These are phyloP conservation scores for Temnothorax ravouxi DNA, from an alignment of 2,888 invertebrate species.

Conservation along the genomic window DNA sequence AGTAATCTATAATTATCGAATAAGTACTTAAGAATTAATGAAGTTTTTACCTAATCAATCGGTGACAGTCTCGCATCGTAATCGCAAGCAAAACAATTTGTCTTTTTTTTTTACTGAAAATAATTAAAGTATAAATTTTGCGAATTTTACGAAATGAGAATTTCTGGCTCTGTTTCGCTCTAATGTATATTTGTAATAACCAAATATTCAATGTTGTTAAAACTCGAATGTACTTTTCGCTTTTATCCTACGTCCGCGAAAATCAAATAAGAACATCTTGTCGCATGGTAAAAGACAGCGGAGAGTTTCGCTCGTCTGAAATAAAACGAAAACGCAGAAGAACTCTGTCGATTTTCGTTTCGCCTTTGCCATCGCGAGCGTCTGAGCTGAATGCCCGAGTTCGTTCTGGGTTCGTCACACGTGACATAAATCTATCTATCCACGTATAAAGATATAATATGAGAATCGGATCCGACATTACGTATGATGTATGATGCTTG, in stretches of 20 bases:
- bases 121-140: neutral
- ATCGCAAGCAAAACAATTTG: neutral
- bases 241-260: neutral
- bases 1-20: neutral
- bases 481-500: constrained; percentile 84
- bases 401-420: constrained; percentile 62
- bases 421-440: constrained; percentile 74
- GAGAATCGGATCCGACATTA: constrained; percentile 85
- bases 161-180: neutral
- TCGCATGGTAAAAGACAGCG: neutral
- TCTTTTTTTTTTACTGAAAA: neutral
- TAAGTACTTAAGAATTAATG: neutral
- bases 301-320: neutral
- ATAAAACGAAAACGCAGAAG: constrained; percentile 7
- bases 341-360: constrained; percentile 56
- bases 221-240: neutral
- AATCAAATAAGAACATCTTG: constrained; percentile 1
- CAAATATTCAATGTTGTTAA: neutral
- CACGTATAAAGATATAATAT: constrained; percentile 80
- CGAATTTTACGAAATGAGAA: neutral
- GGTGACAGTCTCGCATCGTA: neutral
- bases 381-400: constrained; percentile 63
- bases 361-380: constrained; percentile 45
- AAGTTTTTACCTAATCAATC: neutral
- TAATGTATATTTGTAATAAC: neutral